A percentile compares a stretch with the other conserved stretches of the same genome.
phyloP scores from a whole-genome alignment of 2,888 invertebrate species.

The Diarsia dahlii region DNA sequence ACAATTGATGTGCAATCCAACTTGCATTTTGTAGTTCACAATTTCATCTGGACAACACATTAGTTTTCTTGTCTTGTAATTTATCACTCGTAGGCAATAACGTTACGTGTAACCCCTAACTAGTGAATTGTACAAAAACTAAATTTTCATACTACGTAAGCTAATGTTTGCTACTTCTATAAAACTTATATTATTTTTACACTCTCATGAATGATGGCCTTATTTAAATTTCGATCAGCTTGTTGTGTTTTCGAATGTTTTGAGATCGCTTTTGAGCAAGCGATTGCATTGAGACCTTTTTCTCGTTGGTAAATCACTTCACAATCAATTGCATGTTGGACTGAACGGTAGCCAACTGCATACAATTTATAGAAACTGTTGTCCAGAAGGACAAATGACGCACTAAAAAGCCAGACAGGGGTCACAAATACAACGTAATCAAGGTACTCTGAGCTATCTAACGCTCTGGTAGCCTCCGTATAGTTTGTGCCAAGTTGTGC shows the following conservation, averaged over 20 bases:
- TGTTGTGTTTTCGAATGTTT: slow-evolving; percentile 30
- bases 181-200: slow-evolving; percentile 86
- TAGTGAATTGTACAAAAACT: slow-evolving; percentile 89
- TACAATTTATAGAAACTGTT: slow-evolving; percentile 50
- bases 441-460: slow-evolving; percentile 14
- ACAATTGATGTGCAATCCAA: slow-evolving; percentile 67
- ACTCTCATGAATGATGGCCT: slow-evolving; percentile 70
- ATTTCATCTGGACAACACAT: slow-evolving; percentile 63
- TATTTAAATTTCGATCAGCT: slow-evolving; percentile 47
- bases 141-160: slow-evolving; percentile 83
- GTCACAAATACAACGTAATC: not conserved
- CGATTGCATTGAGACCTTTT: slow-evolving; percentile 34
- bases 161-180: slow-evolving; percentile 81
- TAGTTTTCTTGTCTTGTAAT: slow-evolving; percentile 61
- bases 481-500: not conserved
- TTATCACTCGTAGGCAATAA: slow-evolving; percentile 73
- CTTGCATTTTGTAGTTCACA: slow-evolving; percentile 68
- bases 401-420: not conserved
- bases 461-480: slow-evolving; percentile 4
- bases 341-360: slow-evolving; percentile 18
- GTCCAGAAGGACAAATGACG: slow-evolving; percentile 22
- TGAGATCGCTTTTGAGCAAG: slow-evolving; percentile 46
- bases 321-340: slow-evolving; percentile 39
- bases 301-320: slow-evolving; percentile 28
- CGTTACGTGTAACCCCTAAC: slow-evolving; percentile 80